Evolutionary conservation across 2,888 invertebrate species (phyloP), one percentile per base, ranked within the genome.

Genomic region (Biston betularia): DNA sequence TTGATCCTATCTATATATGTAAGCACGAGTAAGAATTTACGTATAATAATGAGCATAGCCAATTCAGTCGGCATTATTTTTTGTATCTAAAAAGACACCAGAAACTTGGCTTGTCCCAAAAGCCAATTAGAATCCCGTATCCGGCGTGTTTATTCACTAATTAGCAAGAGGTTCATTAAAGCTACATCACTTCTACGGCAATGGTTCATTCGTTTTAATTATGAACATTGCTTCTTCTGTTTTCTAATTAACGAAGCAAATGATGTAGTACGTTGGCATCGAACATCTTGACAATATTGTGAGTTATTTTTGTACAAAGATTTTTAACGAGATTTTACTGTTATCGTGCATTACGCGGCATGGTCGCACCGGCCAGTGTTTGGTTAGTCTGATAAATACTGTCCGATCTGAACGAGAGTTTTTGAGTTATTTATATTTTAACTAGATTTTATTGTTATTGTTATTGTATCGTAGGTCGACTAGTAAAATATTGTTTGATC

Each of bases 161-260:
- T 92, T 93, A 92, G 91, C 90, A 81, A 90, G 86, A 86, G 86
- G 83, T 90, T 92, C 92, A 92, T 93, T 93, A 92, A 88, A 88
- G 88, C 85, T 85, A 89, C 89, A 89, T 88, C 87, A 87, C 88
- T 88, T 89, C 84, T 86, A 81, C 83, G 80, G 83, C 84, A 82
- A 88, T 90, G 91, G 89, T 86, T 89, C 90, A 90, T 92, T 92
- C 89, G 89, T 88, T 90, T 90, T 92, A 92, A 92, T 92, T 92
- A 92, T 89, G 90, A 90, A 91, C 88, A 88, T 79, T 83, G 85
- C 83, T 85, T 83, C 83, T 83, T 65, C 53, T 85, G 62, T 61
- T 62, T 62, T 66, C 84, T 90, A 90, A 90, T 90, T 89, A 89
- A 89, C 82, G 83, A 80, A 82, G 82, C 24, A 65, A 65, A 85